Percentiles rank a stretch among this genome's conserved stretches.
phyloP scores from a whole-genome alignment of 2,113 vertebrate species.

The Cnemophilus loriae region DNA sequence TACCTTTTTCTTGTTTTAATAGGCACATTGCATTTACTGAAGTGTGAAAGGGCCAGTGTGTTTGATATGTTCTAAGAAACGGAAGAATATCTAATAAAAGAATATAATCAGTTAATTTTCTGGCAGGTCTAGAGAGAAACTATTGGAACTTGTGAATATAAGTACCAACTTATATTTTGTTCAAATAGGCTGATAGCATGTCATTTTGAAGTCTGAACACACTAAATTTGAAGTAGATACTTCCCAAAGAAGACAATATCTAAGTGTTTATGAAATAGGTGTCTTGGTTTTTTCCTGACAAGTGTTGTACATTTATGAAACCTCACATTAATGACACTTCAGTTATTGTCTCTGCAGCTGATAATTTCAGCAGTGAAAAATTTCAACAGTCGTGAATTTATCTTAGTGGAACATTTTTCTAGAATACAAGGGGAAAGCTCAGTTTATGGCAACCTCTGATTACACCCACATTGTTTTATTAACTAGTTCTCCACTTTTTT shows the following conservation, averaged over 20 bases:
- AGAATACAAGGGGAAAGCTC: accelerated
- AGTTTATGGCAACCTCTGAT: neutral
- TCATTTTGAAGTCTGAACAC: neutral
- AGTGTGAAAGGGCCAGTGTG: neutral
- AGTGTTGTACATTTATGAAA: neutral
- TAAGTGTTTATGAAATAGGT: neutral
- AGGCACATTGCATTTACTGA: neutral
- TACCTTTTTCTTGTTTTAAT: neutral
- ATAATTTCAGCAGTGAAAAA: neutral
- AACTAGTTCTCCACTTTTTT: neutral
- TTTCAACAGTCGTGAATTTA: neutral
- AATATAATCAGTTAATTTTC: neutral
- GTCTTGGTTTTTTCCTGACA: neutral
- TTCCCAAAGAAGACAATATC: neutral
- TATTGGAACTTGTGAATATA: neutral
- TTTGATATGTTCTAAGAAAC: neutral
- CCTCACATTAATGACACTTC: neutral
- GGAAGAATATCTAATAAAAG: neutral
- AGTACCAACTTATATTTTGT: neutral
- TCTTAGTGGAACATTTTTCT: neutral
- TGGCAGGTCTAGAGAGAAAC: neutral
- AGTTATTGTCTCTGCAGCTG: neutral
- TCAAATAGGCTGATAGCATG: neutral
- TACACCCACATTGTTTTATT: neutral
- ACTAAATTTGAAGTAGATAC: neutral